Base-by-base conservation (phyloP, 1,140 invertebrate species). In the Sipha flava region DNA sequence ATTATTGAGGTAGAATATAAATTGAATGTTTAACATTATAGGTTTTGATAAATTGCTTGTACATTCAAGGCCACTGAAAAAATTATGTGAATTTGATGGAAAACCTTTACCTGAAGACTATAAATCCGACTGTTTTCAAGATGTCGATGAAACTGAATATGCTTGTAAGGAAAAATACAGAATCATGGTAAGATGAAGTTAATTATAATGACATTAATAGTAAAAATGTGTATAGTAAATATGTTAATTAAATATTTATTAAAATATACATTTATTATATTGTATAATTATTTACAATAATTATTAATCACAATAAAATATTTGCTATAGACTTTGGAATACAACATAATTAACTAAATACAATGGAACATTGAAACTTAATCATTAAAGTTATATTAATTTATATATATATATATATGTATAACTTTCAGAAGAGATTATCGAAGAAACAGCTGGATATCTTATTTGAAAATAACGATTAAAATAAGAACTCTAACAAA, bases 101-200 rank as follows among this genome's bases (percentile, higher is more conserved):
- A 88, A 88, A 79, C 87, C 88, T 26, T 85, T 93, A 73, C 92
- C 92, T 0, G 88, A 89, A 79, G 90, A 92, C 83, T 92, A 93
- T 86, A 92, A 92, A 84, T 91, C 90, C 45, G 93, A 94, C 83
- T 94, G 93, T 83, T 94, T 93, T 85, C 90, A 92, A 84, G 91
- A 94, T 84, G 89, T 93, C 12, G 92, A 94, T 83, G 92, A 94
- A 85, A 90, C 90, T 18, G 91, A 92, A 72, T 94, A 91, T 83
- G 93, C 92, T 16, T 94, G 93, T 86, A 92, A 93, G 84, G 93
- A 94, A 84, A 94, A 94, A 85, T 90, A 92, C 82, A 87, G 92
- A 84, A 94, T 94, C 82, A 91, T 93, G 92, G 92, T 93, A 86
- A 88, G 86, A 70, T 23, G 7, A 73, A n/a, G 70, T 45, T 70